These are phyloP conservation scores for Cephalophus harveyi DNA, from an alignment of 2,113 vertebrate genomes.

Conservation along the genomic window DNA sequence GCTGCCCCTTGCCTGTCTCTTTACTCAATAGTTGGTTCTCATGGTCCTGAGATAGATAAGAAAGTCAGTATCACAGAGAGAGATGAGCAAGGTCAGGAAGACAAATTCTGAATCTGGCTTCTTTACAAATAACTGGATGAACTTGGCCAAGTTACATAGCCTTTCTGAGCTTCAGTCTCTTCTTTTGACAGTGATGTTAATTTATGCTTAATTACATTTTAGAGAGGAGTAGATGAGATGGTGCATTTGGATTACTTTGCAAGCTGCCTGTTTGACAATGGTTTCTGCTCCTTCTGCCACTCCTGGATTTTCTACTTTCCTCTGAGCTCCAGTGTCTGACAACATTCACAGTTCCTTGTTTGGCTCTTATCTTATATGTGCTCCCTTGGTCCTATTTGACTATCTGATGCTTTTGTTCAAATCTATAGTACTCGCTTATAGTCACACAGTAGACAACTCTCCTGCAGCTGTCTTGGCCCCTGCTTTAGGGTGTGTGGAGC, in stretches of 20 bases:
- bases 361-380: not conserved
- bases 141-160: not conserved
- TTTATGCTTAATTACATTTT: not conserved
- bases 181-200: not conserved
- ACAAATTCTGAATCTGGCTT: not conserved
- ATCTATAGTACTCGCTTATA: no score
- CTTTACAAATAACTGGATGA: not conserved
- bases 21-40: not conserved
- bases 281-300: not conserved
- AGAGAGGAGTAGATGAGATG: not conserved
- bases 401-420: not conserved
- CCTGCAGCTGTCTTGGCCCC: not conserved
- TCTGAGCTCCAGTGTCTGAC: not conserved
- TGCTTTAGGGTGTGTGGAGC: not conserved
- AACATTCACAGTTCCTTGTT: not conserved
- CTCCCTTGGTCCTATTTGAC: not conserved
- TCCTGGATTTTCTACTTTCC: not conserved
- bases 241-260: no score
- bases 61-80: not conserved
- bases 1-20: not conserved
- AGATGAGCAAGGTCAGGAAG: not conserved
- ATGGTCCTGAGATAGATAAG: not conserved
- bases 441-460: not conserved
- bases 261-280: rapidly evolving
- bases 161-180: not conserved